These are phyloP conservation scores for Sigmodon hispidus DNA, from an alignment of 2,113 vertebrate species.

Conservation along the genomic window DNA sequence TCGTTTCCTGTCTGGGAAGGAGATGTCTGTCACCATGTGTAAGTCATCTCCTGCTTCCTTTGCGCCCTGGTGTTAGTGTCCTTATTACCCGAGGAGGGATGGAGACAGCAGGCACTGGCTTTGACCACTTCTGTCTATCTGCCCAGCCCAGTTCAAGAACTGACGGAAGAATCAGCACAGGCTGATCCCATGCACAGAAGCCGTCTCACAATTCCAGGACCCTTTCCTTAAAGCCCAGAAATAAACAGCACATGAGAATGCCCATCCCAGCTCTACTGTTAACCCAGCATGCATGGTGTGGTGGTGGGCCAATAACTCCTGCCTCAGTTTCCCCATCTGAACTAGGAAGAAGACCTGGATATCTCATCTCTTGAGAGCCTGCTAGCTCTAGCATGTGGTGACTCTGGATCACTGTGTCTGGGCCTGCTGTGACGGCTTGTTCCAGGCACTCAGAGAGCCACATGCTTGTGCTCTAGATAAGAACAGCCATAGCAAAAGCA, in stretches of 20 bases:
- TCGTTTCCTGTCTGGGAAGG: slow-evolving; percentile 95
- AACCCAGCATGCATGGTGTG: too few relatives aligned
- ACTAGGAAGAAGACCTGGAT: too few relatives aligned
- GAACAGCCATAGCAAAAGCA: not conserved
- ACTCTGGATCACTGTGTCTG: not conserved
- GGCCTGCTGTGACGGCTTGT: too few relatives aligned
- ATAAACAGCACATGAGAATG: not conserved
- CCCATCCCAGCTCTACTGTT: not conserved
- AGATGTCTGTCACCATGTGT: slow-evolving; percentile 92
- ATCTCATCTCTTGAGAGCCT: not conserved
- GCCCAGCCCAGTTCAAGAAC: not conserved
- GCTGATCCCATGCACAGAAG: too few relatives aligned
- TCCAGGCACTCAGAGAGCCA: not conserved
- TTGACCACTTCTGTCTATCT: not conserved
- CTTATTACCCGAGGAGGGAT: not conserved
- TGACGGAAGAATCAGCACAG: too few relatives aligned
- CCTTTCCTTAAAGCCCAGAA: not conserved
- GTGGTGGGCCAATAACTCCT: not conserved
- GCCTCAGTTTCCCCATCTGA: not conserved
- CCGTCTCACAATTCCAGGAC: not conserved
- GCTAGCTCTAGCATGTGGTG: not conserved
- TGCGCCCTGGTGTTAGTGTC: rapidly evolving
- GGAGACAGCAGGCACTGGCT: not conserved
- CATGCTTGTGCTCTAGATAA: too few relatives aligned
- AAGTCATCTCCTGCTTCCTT: slow-evolving; percentile 73